Conservation (phyloP, 2,888 invertebrate genomes). For the Tipula lateralis region DNA sequence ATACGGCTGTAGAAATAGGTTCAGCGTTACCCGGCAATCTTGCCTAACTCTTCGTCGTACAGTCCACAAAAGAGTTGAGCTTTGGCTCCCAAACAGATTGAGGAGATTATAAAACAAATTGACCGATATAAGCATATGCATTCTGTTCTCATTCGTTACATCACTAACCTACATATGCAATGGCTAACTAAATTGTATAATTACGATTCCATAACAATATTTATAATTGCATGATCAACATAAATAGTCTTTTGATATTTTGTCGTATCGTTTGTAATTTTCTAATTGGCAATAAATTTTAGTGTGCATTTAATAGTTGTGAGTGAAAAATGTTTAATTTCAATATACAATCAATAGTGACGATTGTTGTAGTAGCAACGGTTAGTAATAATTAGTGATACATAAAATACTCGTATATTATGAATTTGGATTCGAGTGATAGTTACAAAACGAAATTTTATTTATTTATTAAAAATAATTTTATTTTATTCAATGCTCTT, state of each 20-base stretch:
- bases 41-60: no score
- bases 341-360: neutral
- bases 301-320: neutral
- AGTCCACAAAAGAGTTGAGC: no score
- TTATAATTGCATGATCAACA: neutral
- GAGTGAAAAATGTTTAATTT: neutral
- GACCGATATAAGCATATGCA: no score
- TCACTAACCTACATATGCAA: neutral
- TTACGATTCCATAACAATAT: neutral
- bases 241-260: neutral
- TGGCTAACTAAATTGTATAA: neutral
- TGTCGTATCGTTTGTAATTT: neutral
- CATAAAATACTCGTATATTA: neutral
- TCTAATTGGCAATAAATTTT: neutral
- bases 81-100: no score
- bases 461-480: slow-evolving; percentile 4
- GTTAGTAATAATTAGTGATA: neutral
- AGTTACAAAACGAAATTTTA: neutral
- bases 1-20: no score
- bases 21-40: no score
- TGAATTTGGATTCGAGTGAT: neutral
- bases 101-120: no score
- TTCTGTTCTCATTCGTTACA: neutral
- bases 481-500: neutral
- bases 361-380: neutral